Evolutionary conservation across 1,140 invertebrate species (phyloP), one percentile per base, ranked within the genome.

Genomic region (Nephila pilipes): DNA sequence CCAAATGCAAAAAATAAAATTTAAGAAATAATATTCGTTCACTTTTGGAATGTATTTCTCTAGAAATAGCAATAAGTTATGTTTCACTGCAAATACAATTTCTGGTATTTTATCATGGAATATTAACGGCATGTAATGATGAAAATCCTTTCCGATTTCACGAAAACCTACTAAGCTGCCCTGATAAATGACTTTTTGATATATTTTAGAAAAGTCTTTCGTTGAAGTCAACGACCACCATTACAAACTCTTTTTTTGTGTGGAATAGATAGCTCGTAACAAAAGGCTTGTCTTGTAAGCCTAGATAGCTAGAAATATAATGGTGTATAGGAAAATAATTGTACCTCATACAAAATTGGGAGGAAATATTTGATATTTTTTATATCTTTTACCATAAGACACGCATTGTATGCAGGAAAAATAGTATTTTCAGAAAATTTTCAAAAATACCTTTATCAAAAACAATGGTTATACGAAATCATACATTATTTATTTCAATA

Each of bases 21-120:
- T 3, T n/a, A n/a, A 22, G 38, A 57, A 85, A 57, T 58, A 85
- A 38, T 8, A 22, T 25, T 16, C 16, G 32, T 80, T 18, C 98
- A 98, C 99, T 97, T 93, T 98, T 96, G 12, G 0, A 22, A 22
- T 14, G 22, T 80, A 22, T 38, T 38, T 22, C n/a, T 46, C 38
- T 22, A 46, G 79, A 22, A 80, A 80, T 10, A 22, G 79, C 79
- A 80, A 80, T 80, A 80, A 80, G 79, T 80, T 80, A 80, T 80
- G 79, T 38, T 32, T 80, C 32, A 80, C 79, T 22, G 38, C 79
- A 22, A 12, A 36, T 32, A 46, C 36, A 80, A 38, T 46, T 80
- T 36, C 20, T 80, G n/a, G 79, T 16, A 36, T 38, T 36, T 80
- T 80, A 38, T 80, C 32, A 12, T 16, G 79, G 6, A 36, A 36